phyloP scores from a whole-genome alignment of 2,888 invertebrate species.

The Bombylius major region DNA sequence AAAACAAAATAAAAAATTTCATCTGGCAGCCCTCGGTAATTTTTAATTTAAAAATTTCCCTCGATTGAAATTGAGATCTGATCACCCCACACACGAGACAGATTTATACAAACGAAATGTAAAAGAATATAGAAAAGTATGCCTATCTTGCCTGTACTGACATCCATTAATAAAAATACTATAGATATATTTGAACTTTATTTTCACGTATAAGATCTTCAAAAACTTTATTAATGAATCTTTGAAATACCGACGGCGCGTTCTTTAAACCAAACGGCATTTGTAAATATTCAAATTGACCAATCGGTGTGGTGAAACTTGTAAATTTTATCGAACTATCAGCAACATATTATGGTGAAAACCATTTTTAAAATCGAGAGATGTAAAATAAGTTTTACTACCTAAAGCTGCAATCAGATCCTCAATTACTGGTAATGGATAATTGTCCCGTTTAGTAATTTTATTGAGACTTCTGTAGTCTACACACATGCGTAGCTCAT shows the following conservation, averaged over 20 bases:
- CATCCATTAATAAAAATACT: too few species aligned
- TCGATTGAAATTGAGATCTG: too few species aligned
- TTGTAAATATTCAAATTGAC: slow-evolving; percentile 9
- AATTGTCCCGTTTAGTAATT: slow-evolving; percentile 1
- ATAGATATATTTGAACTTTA: slow-evolving; percentile 13
- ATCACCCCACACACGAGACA: too few species aligned
- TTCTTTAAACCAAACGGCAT: slow-evolving; percentile 11
- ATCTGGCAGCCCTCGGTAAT: too few species aligned
- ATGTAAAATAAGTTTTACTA: slow-evolving; percentile 11
- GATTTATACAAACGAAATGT: too few species aligned
- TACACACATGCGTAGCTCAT: slow-evolving; percentile 4
- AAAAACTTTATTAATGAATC: slow-evolving; percentile 13
- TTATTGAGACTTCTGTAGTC: slow-evolving; percentile 3
- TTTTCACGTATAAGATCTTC: slow-evolving; percentile 3
- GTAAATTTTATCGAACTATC: slow-evolving; percentile 13
- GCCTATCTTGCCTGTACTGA: too few species aligned
- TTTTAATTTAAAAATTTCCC: too few species aligned
- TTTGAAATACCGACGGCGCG: slow-evolving; percentile 8
- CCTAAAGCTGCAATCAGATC: slow-evolving; percentile 3
- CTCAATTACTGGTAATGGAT: slow-evolving; percentile 4
- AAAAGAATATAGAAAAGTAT: too few species aligned
- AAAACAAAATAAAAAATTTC: too few species aligned
- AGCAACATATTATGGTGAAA: slow-evolving; percentile 12
- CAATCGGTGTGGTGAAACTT: slow-evolving; percentile 13
- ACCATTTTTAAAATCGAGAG: slow-evolving; percentile 13